Percentiles rank a stretch among this genome's conserved stretches.
Evolutionary conservation across 1,140 invertebrate genomes (phyloP).

Genomic region (Polypedilum vanderplanki): DNA sequence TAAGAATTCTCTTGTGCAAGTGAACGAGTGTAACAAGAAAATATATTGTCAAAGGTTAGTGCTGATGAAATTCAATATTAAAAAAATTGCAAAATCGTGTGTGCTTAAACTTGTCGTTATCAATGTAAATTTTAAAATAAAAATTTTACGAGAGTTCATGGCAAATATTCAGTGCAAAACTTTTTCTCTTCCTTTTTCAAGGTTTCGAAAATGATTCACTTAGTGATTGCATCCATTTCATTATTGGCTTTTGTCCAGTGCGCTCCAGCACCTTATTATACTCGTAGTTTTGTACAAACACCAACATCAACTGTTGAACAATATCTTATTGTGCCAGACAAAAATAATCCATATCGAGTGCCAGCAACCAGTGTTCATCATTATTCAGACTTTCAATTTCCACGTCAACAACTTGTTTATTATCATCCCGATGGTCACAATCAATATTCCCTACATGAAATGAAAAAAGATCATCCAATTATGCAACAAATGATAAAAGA

Average conservation of each 20-base stretch:
- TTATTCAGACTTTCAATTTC: slow-evolving; percentile 4
- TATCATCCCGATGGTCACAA: not conserved
- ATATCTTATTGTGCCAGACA: not conserved
- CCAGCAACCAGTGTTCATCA: not conserved
- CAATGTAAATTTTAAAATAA: too few relatives aligned
- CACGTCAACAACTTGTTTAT: slow-evolving; percentile 21
- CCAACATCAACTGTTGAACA: not conserved
- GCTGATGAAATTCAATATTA: not conserved
- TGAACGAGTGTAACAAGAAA: not conserved
- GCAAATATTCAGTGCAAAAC: not conserved
- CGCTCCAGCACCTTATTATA: not conserved
- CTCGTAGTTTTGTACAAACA: not conserved
- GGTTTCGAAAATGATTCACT: not conserved
- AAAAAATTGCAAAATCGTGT: too few relatives aligned
- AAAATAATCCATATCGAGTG: not conserved
- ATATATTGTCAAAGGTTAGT: slow-evolving; percentile 3
- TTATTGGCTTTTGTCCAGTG: not conserved
- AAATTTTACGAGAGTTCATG: too few relatives aligned
- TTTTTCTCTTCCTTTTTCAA: not conserved
- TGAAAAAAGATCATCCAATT: not conserved
- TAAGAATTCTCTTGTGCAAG: not conserved
- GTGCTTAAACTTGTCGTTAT: too few relatives aligned
- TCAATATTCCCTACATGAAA: not conserved
- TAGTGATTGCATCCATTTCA: not conserved
- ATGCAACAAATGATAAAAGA: not conserved